phyloP scores from a whole-genome alignment of 2,113 vertebrate species.

The Taurulus bubalis region DNA sequence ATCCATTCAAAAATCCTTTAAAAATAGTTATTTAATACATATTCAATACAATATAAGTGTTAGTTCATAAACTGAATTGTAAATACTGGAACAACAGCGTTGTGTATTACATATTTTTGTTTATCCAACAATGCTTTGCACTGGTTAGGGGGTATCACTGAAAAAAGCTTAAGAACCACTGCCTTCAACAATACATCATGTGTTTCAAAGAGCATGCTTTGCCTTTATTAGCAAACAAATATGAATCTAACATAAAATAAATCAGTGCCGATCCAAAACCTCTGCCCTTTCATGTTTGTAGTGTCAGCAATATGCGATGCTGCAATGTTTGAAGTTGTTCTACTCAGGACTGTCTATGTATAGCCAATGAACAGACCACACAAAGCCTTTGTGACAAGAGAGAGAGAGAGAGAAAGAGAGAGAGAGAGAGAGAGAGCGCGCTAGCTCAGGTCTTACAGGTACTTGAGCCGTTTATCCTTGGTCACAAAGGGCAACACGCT shows the following conservation, averaged over 20 bases:
- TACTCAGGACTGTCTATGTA: background rate
- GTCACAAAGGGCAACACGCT: slow-evolving; percentile 18
- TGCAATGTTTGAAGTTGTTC: background rate
- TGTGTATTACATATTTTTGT: too few relatives aligned
- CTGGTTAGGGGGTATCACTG: too few relatives aligned
- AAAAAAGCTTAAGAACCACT: too few relatives aligned
- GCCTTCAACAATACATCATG: slow-evolving; percentile 16
- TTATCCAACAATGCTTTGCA: too few relatives aligned
- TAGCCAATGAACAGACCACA: slow-evolving; percentile 32
- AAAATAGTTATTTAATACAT: too few relatives aligned
- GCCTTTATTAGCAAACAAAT: slow-evolving; percentile 55
- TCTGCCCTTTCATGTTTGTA: slow-evolving; percentile 21
- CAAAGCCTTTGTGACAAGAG: background rate
- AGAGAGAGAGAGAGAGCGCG: too few relatives aligned
- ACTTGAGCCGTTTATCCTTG: slow-evolving; percentile 2
- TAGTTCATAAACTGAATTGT: too few relatives aligned
- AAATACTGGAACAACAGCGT: too few relatives aligned
- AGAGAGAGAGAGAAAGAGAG: background rate
- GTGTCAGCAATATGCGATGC: background rate
- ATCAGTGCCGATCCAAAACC: slow-evolving; percentile 26
- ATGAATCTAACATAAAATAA: slow-evolving; percentile 70
- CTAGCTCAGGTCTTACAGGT: background rate
- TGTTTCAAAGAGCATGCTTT: slow-evolving; percentile 45
- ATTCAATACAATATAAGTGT: too few relatives aligned
- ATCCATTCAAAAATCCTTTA: too few relatives aligned